A percentile compares a stretch with the other conserved stretches of the same genome.
These are phyloP conservation scores for Neotoma lepida DNA, from an alignment of 2,113 vertebrate genomes.

Conservation along the genomic window DNA sequence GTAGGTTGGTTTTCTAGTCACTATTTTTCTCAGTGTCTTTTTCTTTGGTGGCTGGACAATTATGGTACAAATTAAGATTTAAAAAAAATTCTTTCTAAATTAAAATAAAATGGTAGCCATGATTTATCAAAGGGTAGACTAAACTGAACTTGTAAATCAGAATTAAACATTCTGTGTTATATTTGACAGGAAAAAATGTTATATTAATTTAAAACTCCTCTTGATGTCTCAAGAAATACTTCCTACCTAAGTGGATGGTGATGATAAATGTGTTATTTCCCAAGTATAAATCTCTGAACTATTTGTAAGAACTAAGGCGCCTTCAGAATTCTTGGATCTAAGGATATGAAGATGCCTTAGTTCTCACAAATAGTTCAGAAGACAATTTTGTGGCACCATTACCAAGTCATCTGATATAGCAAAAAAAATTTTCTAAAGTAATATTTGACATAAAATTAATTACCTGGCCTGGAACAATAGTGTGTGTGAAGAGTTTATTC, in stretches of 20 bases:
- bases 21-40: not conserved
- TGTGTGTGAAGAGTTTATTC: conserved; percentile 95
- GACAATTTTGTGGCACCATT: not conserved
- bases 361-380: not conserved
- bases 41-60: not conserved
- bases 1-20: not conserved
- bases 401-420: not conserved
- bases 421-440: conserved; percentile 5
- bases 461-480: conserved; percentile 97
- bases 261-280: not conserved
- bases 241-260: not conserved
- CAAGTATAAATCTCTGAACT: not conserved
- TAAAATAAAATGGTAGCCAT: conserved; percentile 30
- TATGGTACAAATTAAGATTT: not conserved
- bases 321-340: not conserved
- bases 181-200: not conserved
- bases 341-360: not conserved
- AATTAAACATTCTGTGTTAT: conserved; percentile 13
- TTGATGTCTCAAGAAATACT: not conserved
- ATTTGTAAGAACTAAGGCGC: not conserved
- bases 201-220: conserved; percentile 26
- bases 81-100: conserved; percentile 24
- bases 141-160: conserved; percentile 22
- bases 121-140: not conserved
- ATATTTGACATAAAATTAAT: conserved; percentile 55